These are phyloP conservation scores for Coccyzus lansbergi DNA, from an alignment of 2,797 vertebrate genomes.

Conservation along the genomic window DNA sequence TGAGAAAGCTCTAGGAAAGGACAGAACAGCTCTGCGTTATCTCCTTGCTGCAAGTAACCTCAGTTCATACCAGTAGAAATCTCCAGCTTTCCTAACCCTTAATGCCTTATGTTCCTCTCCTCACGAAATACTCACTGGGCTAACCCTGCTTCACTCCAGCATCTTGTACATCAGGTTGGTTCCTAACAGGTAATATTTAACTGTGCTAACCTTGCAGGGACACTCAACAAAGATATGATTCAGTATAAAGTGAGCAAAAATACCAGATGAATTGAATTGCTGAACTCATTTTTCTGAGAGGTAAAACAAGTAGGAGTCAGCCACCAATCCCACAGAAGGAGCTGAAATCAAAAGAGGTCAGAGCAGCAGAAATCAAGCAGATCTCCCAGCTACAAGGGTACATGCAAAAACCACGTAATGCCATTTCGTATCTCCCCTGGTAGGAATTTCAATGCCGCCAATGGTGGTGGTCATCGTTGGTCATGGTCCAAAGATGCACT, in stretches of 20 bases:
- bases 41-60: neutral
- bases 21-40: neutral
- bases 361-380: slow-evolving; percentile 50
- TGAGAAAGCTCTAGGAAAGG: neutral
- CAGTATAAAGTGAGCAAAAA: neutral
- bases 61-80: neutral
- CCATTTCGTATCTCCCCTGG: neutral
- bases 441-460: slow-evolving; percentile 24
- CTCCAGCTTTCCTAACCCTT: neutral
- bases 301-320: neutral
- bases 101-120: neutral
- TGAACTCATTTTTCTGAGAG: neutral
- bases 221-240: neutral
- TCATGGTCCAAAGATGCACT: slow-evolving; percentile 6
- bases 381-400: slow-evolving; percentile 14
- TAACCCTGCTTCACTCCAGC: neutral
- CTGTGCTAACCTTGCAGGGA: slow-evolving; percentile 2
- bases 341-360: slow-evolving; percentile 55
- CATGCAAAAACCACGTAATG: neutral
- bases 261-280: neutral
- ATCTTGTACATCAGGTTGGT: neutral
- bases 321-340: slow-evolving; percentile 35
- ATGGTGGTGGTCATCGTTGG: slow-evolving; percentile 17
- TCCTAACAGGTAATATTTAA: neutral
- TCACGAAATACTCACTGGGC: neutral